Evolutionary conservation across 2,888 invertebrate genomes (phyloP).

Genomic region (Autographa gamma): DNA sequence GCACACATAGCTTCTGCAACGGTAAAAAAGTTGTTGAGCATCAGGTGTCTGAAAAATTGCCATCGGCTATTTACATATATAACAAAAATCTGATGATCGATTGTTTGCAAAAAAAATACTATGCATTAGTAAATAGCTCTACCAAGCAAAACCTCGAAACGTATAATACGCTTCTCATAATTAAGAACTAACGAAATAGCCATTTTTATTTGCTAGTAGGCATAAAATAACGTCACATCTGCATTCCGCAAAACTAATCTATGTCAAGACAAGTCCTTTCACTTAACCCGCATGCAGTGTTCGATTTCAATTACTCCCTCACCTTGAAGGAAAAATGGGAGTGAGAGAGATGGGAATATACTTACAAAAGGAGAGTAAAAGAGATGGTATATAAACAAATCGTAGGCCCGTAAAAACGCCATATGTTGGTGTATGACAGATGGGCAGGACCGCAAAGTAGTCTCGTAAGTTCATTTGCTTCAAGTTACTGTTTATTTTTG

Average conservation of each 20-base stretch:
- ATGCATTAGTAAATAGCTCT: no score
- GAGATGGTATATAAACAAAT: slow-evolving; percentile 82
- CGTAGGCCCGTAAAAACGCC: slow-evolving; percentile 81
- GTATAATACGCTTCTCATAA: not conserved
- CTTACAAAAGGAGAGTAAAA: slow-evolving; percentile 51
- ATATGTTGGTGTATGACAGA: slow-evolving; percentile 84
- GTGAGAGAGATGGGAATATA: slow-evolving; percentile 63
- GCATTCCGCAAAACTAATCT: slow-evolving; percentile 64
- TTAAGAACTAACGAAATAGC: not conserved
- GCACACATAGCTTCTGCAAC: no score
- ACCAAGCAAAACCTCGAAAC: no score
- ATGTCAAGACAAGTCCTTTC: slow-evolving; percentile 80
- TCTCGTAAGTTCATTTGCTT: slow-evolving; percentile 72
- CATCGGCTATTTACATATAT: no score
- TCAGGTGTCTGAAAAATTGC: no score
- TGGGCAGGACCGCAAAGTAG: slow-evolving; percentile 78
- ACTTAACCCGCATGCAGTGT: slow-evolving; percentile 86
- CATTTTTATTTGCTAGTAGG: not conserved
- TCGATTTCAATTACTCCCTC: slow-evolving; percentile 85
- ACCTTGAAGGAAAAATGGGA: slow-evolving; percentile 81
- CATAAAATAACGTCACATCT: slow-evolving; percentile 20
- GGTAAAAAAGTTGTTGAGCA: no score
- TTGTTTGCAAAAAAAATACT: no score
- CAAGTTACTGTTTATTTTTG: slow-evolving; percentile 59
- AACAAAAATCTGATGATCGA: no score